A percentile compares a stretch with the other conserved stretches of the same genome.
Conservation (phyloP, 2,797 vertebrate species). For the Vipera latastei region DNA sequence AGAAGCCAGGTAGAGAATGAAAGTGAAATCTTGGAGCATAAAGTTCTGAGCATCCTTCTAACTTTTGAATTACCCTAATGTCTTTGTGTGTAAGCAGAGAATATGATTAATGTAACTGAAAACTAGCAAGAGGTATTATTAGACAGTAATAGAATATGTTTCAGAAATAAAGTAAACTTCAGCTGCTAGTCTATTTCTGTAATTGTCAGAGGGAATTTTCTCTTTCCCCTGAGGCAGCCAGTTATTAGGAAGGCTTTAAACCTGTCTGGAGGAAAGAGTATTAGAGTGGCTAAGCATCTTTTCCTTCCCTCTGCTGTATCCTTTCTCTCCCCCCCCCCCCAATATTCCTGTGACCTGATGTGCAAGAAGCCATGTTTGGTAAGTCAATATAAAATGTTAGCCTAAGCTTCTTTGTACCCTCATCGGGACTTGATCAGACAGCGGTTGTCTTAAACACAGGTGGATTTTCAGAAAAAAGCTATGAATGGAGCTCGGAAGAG, state of each 20-base stretch:
- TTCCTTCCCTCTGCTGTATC: not conserved
- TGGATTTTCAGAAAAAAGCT: slow-evolving; percentile 87
- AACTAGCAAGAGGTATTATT: not conserved
- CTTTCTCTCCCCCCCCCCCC: not conserved
- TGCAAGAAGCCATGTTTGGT: not conserved
- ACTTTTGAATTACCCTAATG: not conserved
- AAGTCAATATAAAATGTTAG: too few species aligned
- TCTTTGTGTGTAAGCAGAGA: not conserved
- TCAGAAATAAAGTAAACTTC: not conserved
- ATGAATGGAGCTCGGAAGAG: slow-evolving; percentile 96
- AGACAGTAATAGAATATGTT: not conserved
- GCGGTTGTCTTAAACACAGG: slow-evolving; percentile 68
- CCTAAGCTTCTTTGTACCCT: not conserved
- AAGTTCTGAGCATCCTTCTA: not conserved
- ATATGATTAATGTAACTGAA: not conserved
- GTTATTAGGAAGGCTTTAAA: not conserved
- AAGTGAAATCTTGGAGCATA: not conserved
- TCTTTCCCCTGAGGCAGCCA: not conserved
- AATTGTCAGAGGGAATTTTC: not conserved
- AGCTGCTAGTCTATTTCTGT: not conserved
- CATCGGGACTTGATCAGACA: not conserved
- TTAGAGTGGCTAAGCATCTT: not conserved
- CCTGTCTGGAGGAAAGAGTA: not conserved
- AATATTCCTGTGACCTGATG: not conserved
- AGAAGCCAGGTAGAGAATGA: not conserved